phyloP scores from a whole-genome alignment of 2,113 vertebrate species.

The Brachyistius frenatus region DNA sequence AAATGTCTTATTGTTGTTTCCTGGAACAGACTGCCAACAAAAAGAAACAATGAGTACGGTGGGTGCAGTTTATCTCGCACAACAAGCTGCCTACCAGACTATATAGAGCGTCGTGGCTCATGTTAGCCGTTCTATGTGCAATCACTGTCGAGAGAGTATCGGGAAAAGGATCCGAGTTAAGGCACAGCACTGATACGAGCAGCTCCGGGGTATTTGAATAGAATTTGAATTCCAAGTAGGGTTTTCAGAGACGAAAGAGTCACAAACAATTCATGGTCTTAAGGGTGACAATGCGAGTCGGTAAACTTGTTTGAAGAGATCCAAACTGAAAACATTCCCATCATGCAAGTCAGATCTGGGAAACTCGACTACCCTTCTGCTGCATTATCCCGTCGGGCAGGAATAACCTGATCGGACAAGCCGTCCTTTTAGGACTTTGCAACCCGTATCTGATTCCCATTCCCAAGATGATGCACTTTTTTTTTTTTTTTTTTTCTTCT shows the following conservation, averaged over 20 bases:
- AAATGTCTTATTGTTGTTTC: constrained; percentile 27
- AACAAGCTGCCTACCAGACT: neutral
- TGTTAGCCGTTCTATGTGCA: neutral
- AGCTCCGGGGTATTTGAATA: constrained; percentile 57
- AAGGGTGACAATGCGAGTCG: neutral
- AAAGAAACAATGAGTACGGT: neutral
- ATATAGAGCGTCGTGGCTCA: neutral
- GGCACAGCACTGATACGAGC: neutral
- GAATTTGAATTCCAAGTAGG: constrained; percentile 51
- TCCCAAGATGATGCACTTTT: neutral
- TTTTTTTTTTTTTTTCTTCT: too few relatives aligned
- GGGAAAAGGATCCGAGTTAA: neutral
- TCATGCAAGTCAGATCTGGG: neutral
- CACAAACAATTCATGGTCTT: neutral
- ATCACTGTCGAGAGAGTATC: neutral
- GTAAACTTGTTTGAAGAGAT: neutral
- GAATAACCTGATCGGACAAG: constrained; percentile 26
- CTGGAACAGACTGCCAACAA: constrained; percentile 51
- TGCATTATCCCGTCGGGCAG: constrained; percentile 16
- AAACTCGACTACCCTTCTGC: too few relatives aligned
- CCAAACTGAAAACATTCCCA: constrained; percentile 11
- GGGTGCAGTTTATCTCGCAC: neutral
- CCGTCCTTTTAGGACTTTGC: neutral
- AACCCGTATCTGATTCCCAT: neutral
- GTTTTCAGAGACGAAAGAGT: neutral